Evolutionary conservation across 1,140 invertebrate species (phyloP).

Genomic region (Aricia agestis): DNA sequence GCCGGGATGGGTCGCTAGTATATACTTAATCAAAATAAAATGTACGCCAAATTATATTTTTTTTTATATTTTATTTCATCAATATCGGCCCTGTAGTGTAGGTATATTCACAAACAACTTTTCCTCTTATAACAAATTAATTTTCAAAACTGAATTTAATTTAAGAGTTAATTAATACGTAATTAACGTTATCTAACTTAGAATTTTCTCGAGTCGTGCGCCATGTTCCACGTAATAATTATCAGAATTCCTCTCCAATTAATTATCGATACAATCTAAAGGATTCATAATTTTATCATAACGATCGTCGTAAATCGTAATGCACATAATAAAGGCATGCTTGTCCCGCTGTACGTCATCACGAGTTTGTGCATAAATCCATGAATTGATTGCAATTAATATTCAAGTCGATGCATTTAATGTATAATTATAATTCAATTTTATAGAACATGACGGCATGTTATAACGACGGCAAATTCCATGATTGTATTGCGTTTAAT

Average conservation of each 20-base stretch:
- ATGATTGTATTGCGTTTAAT: neutral
- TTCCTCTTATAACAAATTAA: neutral
- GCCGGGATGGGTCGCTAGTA: no score
- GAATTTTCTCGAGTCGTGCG: neutral
- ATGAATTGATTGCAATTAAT: neutral
- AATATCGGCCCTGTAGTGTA: no score
- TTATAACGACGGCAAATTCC: neutral
- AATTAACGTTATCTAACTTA: neutral
- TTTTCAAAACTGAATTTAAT: neutral
- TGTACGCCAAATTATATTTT: no score
- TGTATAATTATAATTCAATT: neutral
- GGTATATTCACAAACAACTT: no score
- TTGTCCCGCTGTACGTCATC: neutral
- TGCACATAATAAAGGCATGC: neutral
- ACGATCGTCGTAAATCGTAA: neutral
- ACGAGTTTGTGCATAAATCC: neutral
- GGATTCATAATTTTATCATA: neutral
- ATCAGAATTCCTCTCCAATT: neutral
- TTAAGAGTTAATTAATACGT: neutral
- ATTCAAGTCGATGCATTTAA: neutral
- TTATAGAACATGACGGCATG: neutral
- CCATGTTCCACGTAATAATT: neutral
- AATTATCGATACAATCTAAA: neutral
- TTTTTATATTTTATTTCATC: no score
- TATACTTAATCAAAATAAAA: no score